Percentiles rank a stretch among this genome's conserved stretches.
These are phyloP conservation scores for Isichthys henryi DNA, from an alignment of 2,113 vertebrate genomes.

Conservation along the genomic window DNA sequence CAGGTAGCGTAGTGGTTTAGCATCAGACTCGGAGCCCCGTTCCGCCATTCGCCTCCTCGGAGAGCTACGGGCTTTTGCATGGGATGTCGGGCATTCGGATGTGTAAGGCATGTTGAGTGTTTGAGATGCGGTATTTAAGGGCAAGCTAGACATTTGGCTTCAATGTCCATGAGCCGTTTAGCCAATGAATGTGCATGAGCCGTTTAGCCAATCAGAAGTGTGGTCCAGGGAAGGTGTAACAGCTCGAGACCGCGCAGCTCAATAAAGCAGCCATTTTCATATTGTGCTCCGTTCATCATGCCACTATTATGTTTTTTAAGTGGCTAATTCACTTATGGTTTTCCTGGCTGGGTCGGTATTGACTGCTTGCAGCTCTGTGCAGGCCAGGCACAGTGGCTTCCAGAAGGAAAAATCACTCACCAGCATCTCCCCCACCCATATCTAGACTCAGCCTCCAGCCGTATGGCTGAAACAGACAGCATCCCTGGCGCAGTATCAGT, in stretches of 20 bases:
- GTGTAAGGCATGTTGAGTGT: not conserved
- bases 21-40: not conserved
- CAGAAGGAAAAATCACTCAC: not conserved
- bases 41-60: not conserved
- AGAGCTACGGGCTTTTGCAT: not conserved
- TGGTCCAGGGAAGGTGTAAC: not conserved
- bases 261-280: slow-evolving; percentile 5
- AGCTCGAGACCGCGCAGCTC: not conserved
- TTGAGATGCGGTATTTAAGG: not conserved
- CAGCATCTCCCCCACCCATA: not conserved
- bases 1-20: not conserved
- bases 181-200: not conserved
- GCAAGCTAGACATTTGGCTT: not conserved
- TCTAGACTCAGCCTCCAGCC: not conserved
- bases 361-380: not conserved
- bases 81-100: not conserved
- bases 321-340: not conserved
- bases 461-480: not conserved
- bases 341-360: not conserved
- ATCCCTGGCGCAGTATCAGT: not conserved
- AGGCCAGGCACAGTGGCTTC: not conserved
- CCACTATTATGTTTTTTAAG: not conserved
- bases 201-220: not conserved
- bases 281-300: not conserved
- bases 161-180: not conserved